Evolutionary conservation across 2,888 invertebrate genomes (phyloP).

Genomic region (Panopea generosa): DNA sequence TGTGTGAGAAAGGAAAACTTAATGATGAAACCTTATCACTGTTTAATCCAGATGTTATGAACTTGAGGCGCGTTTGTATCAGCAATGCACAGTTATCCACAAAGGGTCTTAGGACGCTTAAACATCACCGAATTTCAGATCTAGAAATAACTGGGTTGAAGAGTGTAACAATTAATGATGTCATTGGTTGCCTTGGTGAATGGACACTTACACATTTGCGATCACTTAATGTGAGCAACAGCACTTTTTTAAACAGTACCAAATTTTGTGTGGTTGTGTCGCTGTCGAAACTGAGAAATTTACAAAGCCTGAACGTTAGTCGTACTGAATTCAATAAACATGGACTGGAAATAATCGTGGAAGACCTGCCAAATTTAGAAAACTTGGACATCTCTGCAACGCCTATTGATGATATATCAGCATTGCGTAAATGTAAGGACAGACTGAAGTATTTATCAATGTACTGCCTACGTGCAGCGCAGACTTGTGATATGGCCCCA

Average conservation of each 20-base stretch:
- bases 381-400: slow-evolving; percentile 90
- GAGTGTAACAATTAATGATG: slow-evolving; percentile 88
- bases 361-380: slow-evolving; percentile 89
- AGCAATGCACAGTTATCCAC: slow-evolving; percentile 88
- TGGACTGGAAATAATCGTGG: slow-evolving; percentile 89
- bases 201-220: slow-evolving; percentile 89
- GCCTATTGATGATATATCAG: slow-evolving; percentile 88
- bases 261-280: slow-evolving; percentile 88
- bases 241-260: slow-evolving; percentile 88
- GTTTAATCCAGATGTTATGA: slow-evolving; percentile 88
- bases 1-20: slow-evolving; percentile 88
- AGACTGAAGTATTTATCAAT: slow-evolving; percentile 88
- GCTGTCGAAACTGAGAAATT: slow-evolving; percentile 88
- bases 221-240: slow-evolving; percentile 88
- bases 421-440: slow-evolving; percentile 87
- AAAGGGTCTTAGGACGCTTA: slow-evolving; percentile 88
- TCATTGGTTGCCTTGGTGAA: slow-evolving; percentile 89
- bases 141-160: slow-evolving; percentile 88
- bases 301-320: slow-evolving; percentile 88
- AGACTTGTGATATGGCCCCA: slow-evolving; percentile 85
- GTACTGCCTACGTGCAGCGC: slow-evolving; percentile 87
- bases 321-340: slow-evolving; percentile 90
- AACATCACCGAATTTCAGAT: slow-evolving; percentile 88
- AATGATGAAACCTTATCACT: slow-evolving; percentile 88
- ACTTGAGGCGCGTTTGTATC: slow-evolving; percentile 88